Base-by-base conservation (phyloP, 1,140 invertebrate species). In the Hirudo medicinalis region DNA sequence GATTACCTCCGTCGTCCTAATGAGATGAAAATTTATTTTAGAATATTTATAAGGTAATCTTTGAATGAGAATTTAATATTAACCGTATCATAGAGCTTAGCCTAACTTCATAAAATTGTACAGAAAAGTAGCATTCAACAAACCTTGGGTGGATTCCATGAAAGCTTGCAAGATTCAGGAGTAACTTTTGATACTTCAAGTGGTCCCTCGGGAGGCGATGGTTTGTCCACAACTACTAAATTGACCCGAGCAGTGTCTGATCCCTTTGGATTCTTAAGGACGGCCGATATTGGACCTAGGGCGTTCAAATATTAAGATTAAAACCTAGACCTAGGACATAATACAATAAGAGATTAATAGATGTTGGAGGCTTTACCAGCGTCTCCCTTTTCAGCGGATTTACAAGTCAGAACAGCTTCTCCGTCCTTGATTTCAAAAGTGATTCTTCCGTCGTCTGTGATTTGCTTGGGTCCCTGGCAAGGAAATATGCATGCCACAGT, bases 1-100 rank as follows among this genome's bases (percentile, higher is more conserved):
- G 92, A 71, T 91, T 91, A 63, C 96, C 96, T 75, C 95, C 95
- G 82, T 97, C 94, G 80, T 97, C 94, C 76, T 90, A 86, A 13
- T 89, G 80, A n/a, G 49, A 22, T 40, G 27, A 25, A 8, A 57
- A 71, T 49, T 49, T 15, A 49, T 49, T 5, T 49, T 49, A 5
- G 32, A n/a, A n/a, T 36, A 6, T 36, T 36, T 36, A 36, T 36
- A 36, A 36, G 32, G 32, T 36, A 36, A 36, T 36, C 32, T 36
- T 36, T 36, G 32, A 36, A 36, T 36, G 2, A 6, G 32, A 36
- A 36, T 36, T 36, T 36, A 36, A 36, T 36, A 36, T 36, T 36
- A 36, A 36, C 2, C 2, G 6, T 36, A 2, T 36, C 32, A 36
- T 36, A 3, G n/a, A 36, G 32, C 32, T 36, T 6, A 36, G 32